Evolutionary conservation across 2,888 invertebrate genomes (phyloP), one percentile per base, ranked within the genome.

Genomic region (Prenolepis imparis): DNA sequence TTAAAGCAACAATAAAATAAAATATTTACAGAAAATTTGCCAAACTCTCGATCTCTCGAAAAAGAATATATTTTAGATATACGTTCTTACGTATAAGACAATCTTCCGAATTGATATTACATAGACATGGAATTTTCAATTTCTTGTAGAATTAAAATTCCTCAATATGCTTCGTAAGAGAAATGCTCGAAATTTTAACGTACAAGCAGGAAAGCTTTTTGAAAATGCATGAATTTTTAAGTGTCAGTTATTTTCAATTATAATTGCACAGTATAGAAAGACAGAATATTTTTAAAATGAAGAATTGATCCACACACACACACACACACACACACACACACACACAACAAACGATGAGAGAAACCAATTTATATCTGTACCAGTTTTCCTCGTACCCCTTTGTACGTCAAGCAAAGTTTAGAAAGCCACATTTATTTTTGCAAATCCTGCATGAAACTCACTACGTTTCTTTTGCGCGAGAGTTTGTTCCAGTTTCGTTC

Each of bases 351-450:
- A 9, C 57, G 28, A 77, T 21, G 59, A 59, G 44, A 44, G 48
- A 61, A 36, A 80, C 44, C 12, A 44, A 72, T 80, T 72, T 80
- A 61, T 61, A 61, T 59, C 44, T 44, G 11, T 32, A 21, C 36
- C 18, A 36, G 36, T 21, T 61, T 59, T 48, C 21, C 18, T 39
- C 72, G 18, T 21, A 28, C 44, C 59, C 59, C 72, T 80, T 61
- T 80, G 72, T 72, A 72, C 59, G 18, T 36, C 72, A 36, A 36
- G 59, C 44, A 61, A 80, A 80, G 72, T 72, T 80, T 80, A 80
- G 78, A 80, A 80, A 59, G 59, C 72, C 44, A 80, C 72, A 80
- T 80, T 80, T 70, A 80, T 72, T 80, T 80, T 72, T 80, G 72
- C 59, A 72, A 80, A 80, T 80, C 72, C 77, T 9, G 21, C 59